phyloP scores from a whole-genome alignment of 2,888 invertebrate species.

The Scaeva pyrastri region DNA sequence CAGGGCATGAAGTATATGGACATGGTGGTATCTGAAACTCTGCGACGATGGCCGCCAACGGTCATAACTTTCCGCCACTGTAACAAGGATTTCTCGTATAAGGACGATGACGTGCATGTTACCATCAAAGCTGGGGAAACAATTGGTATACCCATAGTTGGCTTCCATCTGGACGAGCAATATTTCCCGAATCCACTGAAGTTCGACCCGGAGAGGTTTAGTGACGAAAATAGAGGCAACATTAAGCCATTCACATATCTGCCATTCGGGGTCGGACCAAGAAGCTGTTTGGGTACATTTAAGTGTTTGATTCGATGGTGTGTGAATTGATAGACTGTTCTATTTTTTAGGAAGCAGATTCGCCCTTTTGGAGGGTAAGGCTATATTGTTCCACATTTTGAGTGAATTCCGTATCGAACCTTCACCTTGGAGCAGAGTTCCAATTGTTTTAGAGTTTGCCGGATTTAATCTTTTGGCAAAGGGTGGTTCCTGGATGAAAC shows the following conservation, averaged over 20 bases:
- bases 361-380: conserved; percentile 72
- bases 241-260: conserved; percentile 84
- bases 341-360: conserved; percentile 58
- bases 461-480: conserved; percentile 79
- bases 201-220: conserved; percentile 87
- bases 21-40: conserved; percentile 84
- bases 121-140: conserved; percentile 80
- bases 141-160: conserved; percentile 83
- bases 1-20: conserved; percentile 87
- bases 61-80: conserved; percentile 85
- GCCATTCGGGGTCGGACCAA: conserved; percentile 86
- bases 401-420: conserved; percentile 61
- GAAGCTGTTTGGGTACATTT: conserved; percentile 86
- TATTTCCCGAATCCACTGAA: conserved; percentile 85
- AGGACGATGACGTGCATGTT: conserved; percentile 77
- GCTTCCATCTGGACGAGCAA: conserved; percentile 85
- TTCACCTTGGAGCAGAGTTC: conserved; percentile 77
- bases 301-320: neutral
- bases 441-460: conserved; percentile 77
- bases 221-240: conserved; percentile 85
- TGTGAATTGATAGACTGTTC: neutral
- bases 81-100: conserved; percentile 84
- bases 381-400: conserved; percentile 65
- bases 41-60: conserved; percentile 85
- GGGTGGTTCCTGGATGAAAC: conserved; percentile 80